A percentile compares a stretch with the other conserved stretches of the same genome.
phyloP scores from a whole-genome alignment of 2,113 vertebrate genomes.

The Toxotes jaculatrix region DNA sequence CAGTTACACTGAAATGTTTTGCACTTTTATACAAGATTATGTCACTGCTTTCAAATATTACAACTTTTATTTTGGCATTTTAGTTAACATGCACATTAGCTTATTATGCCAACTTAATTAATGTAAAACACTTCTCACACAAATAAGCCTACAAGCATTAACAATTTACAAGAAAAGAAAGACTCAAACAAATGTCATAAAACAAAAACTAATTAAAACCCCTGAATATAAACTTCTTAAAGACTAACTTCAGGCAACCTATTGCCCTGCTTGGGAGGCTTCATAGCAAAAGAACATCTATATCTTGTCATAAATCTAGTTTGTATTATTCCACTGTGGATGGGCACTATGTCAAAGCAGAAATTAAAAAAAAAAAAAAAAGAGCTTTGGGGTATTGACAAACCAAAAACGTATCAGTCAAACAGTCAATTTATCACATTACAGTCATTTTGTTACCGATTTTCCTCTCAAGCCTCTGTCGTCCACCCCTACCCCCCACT shows the following conservation, averaged over 20 bases:
- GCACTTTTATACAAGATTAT: too few relatives aligned
- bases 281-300: not conserved
- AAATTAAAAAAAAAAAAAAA: not conserved
- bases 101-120: not conserved
- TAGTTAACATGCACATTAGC: not conserved
- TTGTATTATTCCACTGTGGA: not conserved
- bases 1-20: not conserved
- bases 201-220: too few relatives aligned
- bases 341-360: not conserved
- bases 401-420: not conserved
- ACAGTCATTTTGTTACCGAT: slow-evolving; percentile 42
- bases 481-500: slow-evolving; percentile 1
- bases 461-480: slow-evolving; percentile 9
- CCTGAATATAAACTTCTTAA: not conserved
- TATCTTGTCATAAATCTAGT: not conserved
- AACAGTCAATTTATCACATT: slow-evolving; percentile 18
- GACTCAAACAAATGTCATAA: too few relatives aligned
- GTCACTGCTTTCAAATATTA: too few relatives aligned
- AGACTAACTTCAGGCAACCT: not conserved
- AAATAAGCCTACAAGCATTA: too few relatives aligned
- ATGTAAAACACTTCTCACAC: not conserved
- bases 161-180: too few relatives aligned
- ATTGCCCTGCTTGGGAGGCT: not conserved
- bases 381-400: too few relatives aligned
- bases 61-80: too few relatives aligned